Percentiles rank a stretch among this genome's conserved stretches.
phyloP scores from a whole-genome alignment of 1,140 invertebrate genomes.

The Augochlora pura region DNA sequence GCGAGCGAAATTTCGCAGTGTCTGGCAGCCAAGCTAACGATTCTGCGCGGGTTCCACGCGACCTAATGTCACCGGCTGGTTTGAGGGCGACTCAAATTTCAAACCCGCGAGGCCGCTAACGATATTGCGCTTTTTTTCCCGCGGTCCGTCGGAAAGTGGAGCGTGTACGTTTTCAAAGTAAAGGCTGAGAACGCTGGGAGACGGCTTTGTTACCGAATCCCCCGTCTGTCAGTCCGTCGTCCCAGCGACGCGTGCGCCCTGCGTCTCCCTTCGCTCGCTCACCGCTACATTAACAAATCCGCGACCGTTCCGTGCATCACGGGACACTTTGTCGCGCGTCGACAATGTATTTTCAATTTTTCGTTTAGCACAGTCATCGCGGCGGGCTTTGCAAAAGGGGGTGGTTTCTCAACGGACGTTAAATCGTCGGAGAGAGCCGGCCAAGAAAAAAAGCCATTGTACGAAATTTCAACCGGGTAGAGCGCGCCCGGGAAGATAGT shows the following conservation, averaged over 20 bases:
- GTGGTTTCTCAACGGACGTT: too few species aligned
- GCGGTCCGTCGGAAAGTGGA: slow-evolving; percentile 5
- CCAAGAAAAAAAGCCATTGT: too few species aligned
- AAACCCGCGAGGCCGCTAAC: neutral
- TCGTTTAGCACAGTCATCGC: too few species aligned
- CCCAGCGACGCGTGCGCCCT: too few species aligned
- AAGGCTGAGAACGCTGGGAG: neutral
- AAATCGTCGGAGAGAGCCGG: too few species aligned
- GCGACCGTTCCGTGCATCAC: neutral
- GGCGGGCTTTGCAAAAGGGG: too few species aligned
- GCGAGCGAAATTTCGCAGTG: neutral
- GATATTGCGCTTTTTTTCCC: slow-evolving; percentile 3
- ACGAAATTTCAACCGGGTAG: too few species aligned
- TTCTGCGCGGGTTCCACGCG: neutral
- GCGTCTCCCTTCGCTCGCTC: neutral
- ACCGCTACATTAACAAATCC: neutral
- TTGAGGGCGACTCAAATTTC: neutral
- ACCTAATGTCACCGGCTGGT: neutral
- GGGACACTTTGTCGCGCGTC: neutral
- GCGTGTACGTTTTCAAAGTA: slow-evolving; percentile 6
- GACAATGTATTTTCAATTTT: neutral
- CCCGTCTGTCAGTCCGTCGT: too few species aligned
- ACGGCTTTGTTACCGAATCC: slow-evolving; percentile 1
- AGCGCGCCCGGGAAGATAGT: too few species aligned
- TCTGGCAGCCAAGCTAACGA: neutral